These are phyloP conservation scores for Tetrapedia diversipes DNA, from an alignment of 2,888 invertebrate species.

Conservation along the genomic window DNA sequence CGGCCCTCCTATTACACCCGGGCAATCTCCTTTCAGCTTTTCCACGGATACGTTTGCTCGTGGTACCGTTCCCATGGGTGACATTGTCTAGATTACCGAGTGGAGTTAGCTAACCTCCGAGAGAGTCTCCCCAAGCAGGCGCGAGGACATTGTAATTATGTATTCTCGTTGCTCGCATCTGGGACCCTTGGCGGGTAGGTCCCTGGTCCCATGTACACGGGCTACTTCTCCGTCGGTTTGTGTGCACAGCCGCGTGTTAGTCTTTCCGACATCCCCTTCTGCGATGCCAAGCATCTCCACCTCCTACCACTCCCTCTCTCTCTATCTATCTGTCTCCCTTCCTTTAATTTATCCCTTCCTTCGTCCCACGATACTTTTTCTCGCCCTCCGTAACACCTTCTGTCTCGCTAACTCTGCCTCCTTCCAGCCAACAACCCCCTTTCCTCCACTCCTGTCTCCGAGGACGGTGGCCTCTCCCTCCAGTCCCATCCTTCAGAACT, in stretches of 20 bases:
- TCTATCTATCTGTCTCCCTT: no score
- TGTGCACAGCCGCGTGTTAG: slow-evolving; percentile 44
- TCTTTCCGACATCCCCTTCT: slow-evolving; percentile 56
- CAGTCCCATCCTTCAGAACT: slow-evolving; percentile 9
- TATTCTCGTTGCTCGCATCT: slow-evolving; percentile 78
- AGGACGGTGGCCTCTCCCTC: slow-evolving; percentile 11
- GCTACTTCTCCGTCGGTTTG: slow-evolving; percentile 32
- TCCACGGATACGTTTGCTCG: slow-evolving; percentile 68
- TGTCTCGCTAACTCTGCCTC: background rate
- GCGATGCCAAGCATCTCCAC: slow-evolving; percentile 32
- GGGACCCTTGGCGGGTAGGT: slow-evolving; percentile 68
- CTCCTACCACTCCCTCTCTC: slow-evolving; percentile 1
- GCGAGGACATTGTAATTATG: slow-evolving; percentile 79
- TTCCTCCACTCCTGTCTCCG: slow-evolving; percentile 21
- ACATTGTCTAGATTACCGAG: slow-evolving; percentile 77
- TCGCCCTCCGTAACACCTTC: slow-evolving; percentile 50
- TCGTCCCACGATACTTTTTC: slow-evolving; percentile 35
- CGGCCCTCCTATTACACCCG: slow-evolving; percentile 16
- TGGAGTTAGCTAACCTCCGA: slow-evolving; percentile 72
- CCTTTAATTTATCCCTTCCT: no score
- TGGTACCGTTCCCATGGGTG: slow-evolving; percentile 69
- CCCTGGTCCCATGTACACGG: slow-evolving; percentile 50
- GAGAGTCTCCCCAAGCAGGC: slow-evolving; percentile 71
- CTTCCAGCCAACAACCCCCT: background rate
- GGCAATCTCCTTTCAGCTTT: slow-evolving; percentile 71